A percentile compares a stretch with the other conserved stretches of the same genome.
These are phyloP conservation scores for Nematopogon swammerdamellus DNA, from an alignment of 2,888 invertebrate species.

Conservation along the genomic window DNA sequence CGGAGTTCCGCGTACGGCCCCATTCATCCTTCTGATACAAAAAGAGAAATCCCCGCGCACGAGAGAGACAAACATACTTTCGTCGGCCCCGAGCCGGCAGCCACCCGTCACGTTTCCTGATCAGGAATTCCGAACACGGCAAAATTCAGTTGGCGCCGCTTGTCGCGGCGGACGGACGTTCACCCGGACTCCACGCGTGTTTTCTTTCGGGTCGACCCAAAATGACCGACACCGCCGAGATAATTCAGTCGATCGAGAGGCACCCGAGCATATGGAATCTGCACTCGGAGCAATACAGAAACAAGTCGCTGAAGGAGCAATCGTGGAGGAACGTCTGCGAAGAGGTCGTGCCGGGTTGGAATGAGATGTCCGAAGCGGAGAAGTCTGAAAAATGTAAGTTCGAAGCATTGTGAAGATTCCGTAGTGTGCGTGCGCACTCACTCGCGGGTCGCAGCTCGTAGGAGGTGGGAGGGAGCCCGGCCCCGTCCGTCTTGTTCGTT, in stretches of 20 bases:
- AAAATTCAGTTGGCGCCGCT: constrained; percentile 6
- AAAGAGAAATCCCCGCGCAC: too few relatives aligned
- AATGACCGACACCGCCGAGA: neutral
- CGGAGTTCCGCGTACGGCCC: too few relatives aligned
- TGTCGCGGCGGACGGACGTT: constrained; percentile 1
- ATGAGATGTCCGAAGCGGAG: neutral
- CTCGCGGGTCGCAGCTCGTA: too few relatives aligned
- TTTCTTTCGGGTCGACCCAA: too few relatives aligned
- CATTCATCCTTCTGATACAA: too few relatives aligned
- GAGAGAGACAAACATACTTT: too few relatives aligned
- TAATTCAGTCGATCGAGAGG: neutral
- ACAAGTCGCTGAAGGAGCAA: neutral
- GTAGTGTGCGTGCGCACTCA: too few relatives aligned
- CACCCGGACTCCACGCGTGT: neutral
- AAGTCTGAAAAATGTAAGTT: neutral
- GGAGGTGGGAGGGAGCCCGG: too few relatives aligned
- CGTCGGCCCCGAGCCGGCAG: constrained; percentile 2
- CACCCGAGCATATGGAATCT: neutral
- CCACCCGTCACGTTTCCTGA: neutral
- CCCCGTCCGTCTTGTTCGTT: too few relatives aligned
- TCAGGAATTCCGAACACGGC: constrained; percentile 3
- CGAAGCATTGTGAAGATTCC: too few relatives aligned
- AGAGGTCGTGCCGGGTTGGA: neutral
- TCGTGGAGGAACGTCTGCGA: constrained; percentile 1
- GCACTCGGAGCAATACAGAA: neutral